Base-by-base conservation (phyloP, 30 jellyfish, hydroid and myxozoan species). In the Hydractinia echinata region DNA sequence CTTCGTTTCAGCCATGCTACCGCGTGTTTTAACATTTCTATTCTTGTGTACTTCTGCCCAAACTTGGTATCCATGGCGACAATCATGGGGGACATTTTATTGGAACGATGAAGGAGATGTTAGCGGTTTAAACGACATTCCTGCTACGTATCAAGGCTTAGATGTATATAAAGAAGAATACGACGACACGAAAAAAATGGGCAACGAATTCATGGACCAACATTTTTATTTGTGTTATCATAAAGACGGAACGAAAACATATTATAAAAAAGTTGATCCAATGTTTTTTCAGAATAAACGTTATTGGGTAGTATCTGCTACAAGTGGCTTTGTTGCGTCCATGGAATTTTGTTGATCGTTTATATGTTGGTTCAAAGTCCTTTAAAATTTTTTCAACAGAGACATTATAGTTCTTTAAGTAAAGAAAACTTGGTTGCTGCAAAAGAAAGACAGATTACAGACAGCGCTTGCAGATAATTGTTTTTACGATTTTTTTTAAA, bases 191-290 rank as follows among this genome's bases (percentile, higher is more conserved):
- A 90, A 90, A 71, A 88, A 84, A 21, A 90, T 94, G 39, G 81
- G 81, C 8, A 86, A 87, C 55, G 98, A 92, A 55, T 92, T 92
- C 77, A 81, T 92, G 54, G 98, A 92, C 68, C 95, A 86, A 56
- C 98, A 92, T 76, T 92, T 86, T 81, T 87, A 87, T 76, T 76
- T 92, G 18, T 92, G 98, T 51, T 92, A 92, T 79, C 88, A 83
- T 76, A 86, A 86, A 67, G 98, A 92, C 48, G 98, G 96, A 51
- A 81, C 91, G 19, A 92, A 92, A 55, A 86, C 98, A 53, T 92
- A 92, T 62, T 84, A 92, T 82, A 92, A 92, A 83, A 92, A 92
- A 58, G 87, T 79, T 54, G 94, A 92, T 70, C 98, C 95, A 6
- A 79, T 88, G 6, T 66, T 88, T 55, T 92, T 92, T 53, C 79